Evolutionary conservation across 1,140 invertebrate genomes (phyloP), one percentile per base, ranked within the genome.

Genomic region (Drepana arcuata): DNA sequence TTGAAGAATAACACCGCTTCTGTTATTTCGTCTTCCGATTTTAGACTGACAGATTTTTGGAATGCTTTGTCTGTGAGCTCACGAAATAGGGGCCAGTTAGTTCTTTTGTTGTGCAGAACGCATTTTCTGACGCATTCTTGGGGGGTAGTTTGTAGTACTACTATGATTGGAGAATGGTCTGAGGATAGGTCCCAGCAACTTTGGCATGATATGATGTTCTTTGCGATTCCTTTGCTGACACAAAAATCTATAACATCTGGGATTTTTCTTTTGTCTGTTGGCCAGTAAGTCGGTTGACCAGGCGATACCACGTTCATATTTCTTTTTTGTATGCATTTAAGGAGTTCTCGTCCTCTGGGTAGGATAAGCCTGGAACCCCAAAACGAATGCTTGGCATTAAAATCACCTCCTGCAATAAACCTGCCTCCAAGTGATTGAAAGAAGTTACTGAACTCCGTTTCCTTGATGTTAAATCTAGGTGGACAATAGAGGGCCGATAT

Each of bases 391-490:
- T 58, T 50, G 1, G 49, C 26, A 30, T 58, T 53, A 37, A 43
- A 61, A 27, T 57, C 53, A 0, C 53, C 53, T n/a, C 41, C 50
- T 14, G 30, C 29, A 2, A 57, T 18, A n/a, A 41, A 54, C n/a
- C 39, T 10, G 1, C 9, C 10, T 2, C 49, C 43, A 1, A 54
- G 32, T 7, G 34, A 35, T 1, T 10, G 1, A 31, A 55, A 51
- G 11, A 12, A 48, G 0, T 38, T 21, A 2, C 12, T 25, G 16
- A 43, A 51, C 5, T 39, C 23, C 5, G 23, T 2, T 2, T 36
- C 37, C 3, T 7, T 37, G 9, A 52, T 48, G 16, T 16, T 50
- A 12, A 48, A 32, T 21, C 18, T 21, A 4, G n/a, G n/a, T n/a
- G n/a, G n/a, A n/a, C n/a, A n/a, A n/a, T n/a, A n/a, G n/a, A n/a